Evolutionary conservation across 2,113 vertebrate genomes (phyloP), one percentile per base, ranked within the genome.

Genomic region (Crotophaga sulcirostris): DNA sequence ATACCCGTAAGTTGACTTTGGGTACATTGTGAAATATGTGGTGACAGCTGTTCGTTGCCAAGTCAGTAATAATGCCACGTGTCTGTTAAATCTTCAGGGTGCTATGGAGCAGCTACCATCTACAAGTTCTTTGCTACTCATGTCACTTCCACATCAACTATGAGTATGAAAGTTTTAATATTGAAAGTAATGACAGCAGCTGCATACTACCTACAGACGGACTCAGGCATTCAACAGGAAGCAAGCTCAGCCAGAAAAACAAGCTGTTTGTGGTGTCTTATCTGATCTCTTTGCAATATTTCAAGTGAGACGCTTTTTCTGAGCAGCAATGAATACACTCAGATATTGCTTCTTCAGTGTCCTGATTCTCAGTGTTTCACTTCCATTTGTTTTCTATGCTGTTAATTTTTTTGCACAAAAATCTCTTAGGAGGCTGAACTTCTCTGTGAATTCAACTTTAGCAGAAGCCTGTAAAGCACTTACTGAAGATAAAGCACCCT

Each of bases 381-480:
- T 98, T 68, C 77, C 77, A 11, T 74, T 98, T 38, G 42, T 96
- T 74, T 87, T 97, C 62, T 95, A 94, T 0, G 8, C 69, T 29
- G 31, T 90, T 82, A 64, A 38, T 49, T 81, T 95, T 51, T 52
- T 51, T 11, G 44, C 42, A 11, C 63, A 88, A 36, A 93, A 89
- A 23, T 70, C 44, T 87, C 67, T 63, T 51, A 62, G 40, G 82
- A 94, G 59, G 40, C 62, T 83, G 44, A 97, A 96, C 45, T 74
- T 91, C 60, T 82, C 82, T 0, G 60, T 29, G 31, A 47, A 44
- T 5, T 54, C 64, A 62, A 55, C 78, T 45, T 91, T 97, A 92
- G 81, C 64, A 62, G 95, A 96, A 76, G 83, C 91, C 38, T 98
- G 97, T 89, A 64, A 96, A 60, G 82, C 94, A 51, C 45, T 97